Conservation (phyloP, 2,113 vertebrate genomes). For the Solenodon paradoxus region DNA sequence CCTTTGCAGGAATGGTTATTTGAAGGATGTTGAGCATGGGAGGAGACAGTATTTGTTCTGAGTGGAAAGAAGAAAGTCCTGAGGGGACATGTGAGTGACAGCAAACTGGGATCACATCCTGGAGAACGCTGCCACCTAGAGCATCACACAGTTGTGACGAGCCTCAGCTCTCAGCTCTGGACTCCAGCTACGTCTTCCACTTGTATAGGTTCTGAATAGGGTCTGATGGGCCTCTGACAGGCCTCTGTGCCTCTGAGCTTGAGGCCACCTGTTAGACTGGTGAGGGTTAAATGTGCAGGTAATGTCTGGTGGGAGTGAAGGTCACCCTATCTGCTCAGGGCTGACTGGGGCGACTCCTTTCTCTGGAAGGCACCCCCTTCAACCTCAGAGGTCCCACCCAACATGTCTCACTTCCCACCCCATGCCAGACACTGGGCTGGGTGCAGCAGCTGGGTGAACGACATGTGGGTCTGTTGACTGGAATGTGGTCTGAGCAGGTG, state of each 20-base stretch:
- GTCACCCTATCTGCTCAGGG: accelerated
- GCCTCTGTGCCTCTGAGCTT: background rate
- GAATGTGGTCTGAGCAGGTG: background rate
- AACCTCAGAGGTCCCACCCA: accelerated
- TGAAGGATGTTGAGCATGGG: background rate
- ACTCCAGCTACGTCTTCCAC: accelerated
- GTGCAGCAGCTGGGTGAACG: background rate
- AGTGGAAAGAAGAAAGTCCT: accelerated
- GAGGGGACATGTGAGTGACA: accelerated
- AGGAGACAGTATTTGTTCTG: background rate
- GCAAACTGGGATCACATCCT: background rate
- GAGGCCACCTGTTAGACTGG: accelerated
- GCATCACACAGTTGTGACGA: background rate
- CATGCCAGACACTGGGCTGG: background rate
- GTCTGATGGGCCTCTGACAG: background rate
- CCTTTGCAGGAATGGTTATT: background rate
- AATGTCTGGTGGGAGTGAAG: background rate
- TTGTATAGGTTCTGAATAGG: background rate
- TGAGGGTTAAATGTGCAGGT: background rate
- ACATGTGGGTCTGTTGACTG: background rate
- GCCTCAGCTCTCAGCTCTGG: no score
- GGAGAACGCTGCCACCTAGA: background rate
- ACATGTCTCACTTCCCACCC: background rate
- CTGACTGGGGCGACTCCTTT: background rate
- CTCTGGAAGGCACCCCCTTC: background rate